Evolutionary conservation across 2,113 vertebrate genomes (phyloP).

Genomic region (Australoheros scitulus): DNA sequence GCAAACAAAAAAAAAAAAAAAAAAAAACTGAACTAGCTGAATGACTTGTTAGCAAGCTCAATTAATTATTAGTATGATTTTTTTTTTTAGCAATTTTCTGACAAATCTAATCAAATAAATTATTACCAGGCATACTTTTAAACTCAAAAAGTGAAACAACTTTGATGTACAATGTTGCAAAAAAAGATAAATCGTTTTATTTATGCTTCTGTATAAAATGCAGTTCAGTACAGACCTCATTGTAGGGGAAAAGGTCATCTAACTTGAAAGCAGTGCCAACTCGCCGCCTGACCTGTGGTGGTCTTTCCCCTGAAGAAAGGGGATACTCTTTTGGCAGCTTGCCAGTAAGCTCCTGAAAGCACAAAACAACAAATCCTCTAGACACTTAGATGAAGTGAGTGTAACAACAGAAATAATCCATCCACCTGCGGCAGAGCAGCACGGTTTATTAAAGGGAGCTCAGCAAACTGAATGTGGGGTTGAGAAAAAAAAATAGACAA

Average conservation of each 20-base stretch:
- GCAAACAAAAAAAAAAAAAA: no score
- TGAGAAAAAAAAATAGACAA: neutral
- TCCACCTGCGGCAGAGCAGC: neutral
- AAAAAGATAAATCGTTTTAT: neutral
- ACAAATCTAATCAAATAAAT: neutral
- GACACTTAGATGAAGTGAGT: conserved; percentile 5
- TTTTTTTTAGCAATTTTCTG: neutral
- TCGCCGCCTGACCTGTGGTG: conserved; percentile 88
- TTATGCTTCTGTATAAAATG: neutral
- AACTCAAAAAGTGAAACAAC: neutral
- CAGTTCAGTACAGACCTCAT: conserved; percentile 83
- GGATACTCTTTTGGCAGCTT: conserved; percentile 96
- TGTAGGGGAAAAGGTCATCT: conserved; percentile 89
- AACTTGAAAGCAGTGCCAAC: conserved; percentile 92
- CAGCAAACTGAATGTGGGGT: neutral
- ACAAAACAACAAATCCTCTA: conserved; percentile 25
- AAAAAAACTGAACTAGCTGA: neutral
- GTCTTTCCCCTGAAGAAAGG: conserved; percentile 86
- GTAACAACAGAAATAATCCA: conserved; percentile 4
- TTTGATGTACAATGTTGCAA: neutral
- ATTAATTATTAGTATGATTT: neutral
- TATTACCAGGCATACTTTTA: neutral
- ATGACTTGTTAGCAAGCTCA: neutral
- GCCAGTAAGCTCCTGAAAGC: conserved; percentile 89
- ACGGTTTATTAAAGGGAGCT: conserved; percentile 13